Conservation (phyloP, 1,140 invertebrate species). For the Eumeta japonica region DNA sequence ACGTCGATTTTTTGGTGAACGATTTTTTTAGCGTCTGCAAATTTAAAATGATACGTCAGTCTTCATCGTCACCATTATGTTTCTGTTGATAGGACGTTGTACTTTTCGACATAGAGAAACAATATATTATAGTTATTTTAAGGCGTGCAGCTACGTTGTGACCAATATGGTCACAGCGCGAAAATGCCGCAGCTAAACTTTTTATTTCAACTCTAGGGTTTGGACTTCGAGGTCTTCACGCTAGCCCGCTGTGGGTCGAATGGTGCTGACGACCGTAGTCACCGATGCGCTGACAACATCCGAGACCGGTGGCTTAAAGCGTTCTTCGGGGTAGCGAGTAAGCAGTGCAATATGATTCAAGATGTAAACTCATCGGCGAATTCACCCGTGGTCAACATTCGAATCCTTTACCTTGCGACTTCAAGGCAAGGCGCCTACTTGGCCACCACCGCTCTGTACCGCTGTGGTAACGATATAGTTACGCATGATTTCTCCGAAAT, state of each 20-base stretch:
- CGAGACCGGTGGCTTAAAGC: too few species aligned
- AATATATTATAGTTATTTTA: background rate
- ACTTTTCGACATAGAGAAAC: background rate
- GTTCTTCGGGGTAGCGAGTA: too few species aligned
- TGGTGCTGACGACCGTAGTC: too few species aligned
- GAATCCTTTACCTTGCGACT: too few species aligned
- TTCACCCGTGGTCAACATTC: background rate
- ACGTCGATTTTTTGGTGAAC: slow-evolving; percentile 53
- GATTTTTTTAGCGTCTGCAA: slow-evolving; percentile 54
- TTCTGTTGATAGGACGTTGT: background rate
- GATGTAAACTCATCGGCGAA: too few species aligned
- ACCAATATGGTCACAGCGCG: too few species aligned
- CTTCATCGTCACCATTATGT: background rate
- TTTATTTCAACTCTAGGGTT: too few species aligned
- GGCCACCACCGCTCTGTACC: background rate
- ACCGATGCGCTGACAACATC: too few species aligned
- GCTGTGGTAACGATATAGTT: background rate
- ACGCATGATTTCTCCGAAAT: background rate
- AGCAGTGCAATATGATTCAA: background rate
- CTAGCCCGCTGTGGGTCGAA: too few species aligned
- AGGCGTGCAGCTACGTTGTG: background rate
- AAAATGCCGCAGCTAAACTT: too few species aligned
- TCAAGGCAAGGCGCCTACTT: background rate
- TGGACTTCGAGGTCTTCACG: too few species aligned
- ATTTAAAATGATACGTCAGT: background rate